Evolutionary conservation across 1,140 invertebrate genomes (phyloP).

Genomic region (Bombus impatiens): DNA sequence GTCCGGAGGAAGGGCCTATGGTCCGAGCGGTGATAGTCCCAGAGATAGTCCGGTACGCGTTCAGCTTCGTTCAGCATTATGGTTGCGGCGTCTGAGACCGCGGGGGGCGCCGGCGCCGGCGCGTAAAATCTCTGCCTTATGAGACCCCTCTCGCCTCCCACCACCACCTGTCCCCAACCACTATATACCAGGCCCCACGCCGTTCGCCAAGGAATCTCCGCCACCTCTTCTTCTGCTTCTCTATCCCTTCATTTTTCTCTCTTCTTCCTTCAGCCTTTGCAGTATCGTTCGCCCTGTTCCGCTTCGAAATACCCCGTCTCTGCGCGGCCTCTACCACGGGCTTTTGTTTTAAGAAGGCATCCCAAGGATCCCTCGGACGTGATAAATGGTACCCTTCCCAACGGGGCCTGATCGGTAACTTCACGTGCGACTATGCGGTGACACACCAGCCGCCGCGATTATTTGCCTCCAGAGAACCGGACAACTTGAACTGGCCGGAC

Average conservation of each 20-base stretch:
- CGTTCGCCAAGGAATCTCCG: conserved; percentile 55
- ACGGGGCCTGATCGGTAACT: conserved; percentile 57
- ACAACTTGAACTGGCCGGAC: too few relatives aligned
- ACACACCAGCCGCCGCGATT: conserved; percentile 54
- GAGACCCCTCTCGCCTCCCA: conserved; percentile 57
- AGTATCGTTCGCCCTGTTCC: conserved; percentile 50
- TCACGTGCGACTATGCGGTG: conserved; percentile 55
- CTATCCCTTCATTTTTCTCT: conserved; percentile 15
- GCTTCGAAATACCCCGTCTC: conserved; percentile 56
- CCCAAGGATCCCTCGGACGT: conserved; percentile 71
- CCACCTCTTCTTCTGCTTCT: conserved; percentile 40
- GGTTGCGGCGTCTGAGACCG: conserved; percentile 81
- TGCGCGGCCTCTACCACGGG: conserved; percentile 67
- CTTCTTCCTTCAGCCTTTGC: not conserved
- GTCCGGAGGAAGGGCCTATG: conserved; percentile 32
- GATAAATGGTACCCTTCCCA: conserved; percentile 78
- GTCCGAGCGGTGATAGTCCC: conserved; percentile 64
- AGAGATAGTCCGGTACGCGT: conserved; percentile 56
- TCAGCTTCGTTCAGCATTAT: conserved; percentile 74
- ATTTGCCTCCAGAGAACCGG: conserved; percentile 35
- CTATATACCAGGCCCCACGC: conserved; percentile 53
- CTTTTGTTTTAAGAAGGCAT: conserved; percentile 81
- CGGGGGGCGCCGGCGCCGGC: conserved; percentile 82
- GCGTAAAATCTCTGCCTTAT: conserved; percentile 82
- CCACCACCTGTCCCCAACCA: conserved; percentile 28